Evolutionary conservation across 2,888 invertebrate species (phyloP).

Genomic region (Margaritifera margaritifera): DNA sequence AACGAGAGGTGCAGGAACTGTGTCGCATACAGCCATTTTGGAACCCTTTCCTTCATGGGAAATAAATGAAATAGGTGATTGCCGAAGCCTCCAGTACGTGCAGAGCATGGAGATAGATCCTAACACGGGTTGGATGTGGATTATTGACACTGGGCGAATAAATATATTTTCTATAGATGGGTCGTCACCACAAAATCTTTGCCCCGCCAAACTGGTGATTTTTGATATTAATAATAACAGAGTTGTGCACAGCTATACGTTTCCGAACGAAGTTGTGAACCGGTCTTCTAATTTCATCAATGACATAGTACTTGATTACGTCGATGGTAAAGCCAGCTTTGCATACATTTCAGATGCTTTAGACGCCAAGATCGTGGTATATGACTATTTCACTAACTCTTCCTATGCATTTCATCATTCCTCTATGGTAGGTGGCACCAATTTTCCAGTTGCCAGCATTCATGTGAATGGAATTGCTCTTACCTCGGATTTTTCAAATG

Average conservation of each 20-base stretch:
- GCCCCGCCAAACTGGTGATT: constrained; percentile 35
- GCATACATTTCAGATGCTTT: constrained; percentile 38
- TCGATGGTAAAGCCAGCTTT: constrained; percentile 20
- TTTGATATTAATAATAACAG: constrained; percentile 14
- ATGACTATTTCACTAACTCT: constrained; percentile 17
- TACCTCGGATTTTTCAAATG: constrained; percentile 23
- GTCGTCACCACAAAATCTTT: constrained; percentile 17
- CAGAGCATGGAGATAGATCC: constrained; percentile 44
- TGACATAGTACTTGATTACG: constrained; percentile 36
- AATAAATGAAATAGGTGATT: constrained; percentile 29
- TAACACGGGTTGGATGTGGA: constrained; percentile 41
- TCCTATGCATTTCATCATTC: constrained; percentile 25
- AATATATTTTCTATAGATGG: constrained; percentile 12
- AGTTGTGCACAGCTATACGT: constrained; percentile 15
- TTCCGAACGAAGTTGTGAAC: constrained; percentile 29
- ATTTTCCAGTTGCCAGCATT: background rate
- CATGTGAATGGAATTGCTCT: constrained; percentile 36
- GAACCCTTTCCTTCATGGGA: constrained; percentile 30
- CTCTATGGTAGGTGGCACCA: constrained; percentile 17
- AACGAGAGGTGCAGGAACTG: constrained; percentile 9
- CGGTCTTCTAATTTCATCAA: constrained; percentile 30
- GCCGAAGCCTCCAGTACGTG: constrained; percentile 33
- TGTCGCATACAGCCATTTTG: constrained; percentile 9
- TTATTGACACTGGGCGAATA: constrained; percentile 40
- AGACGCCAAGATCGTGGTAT: constrained; percentile 27